Conservation (phyloP, 2,797 vertebrate species). For the Hypotaenidia philippensis region DNA sequence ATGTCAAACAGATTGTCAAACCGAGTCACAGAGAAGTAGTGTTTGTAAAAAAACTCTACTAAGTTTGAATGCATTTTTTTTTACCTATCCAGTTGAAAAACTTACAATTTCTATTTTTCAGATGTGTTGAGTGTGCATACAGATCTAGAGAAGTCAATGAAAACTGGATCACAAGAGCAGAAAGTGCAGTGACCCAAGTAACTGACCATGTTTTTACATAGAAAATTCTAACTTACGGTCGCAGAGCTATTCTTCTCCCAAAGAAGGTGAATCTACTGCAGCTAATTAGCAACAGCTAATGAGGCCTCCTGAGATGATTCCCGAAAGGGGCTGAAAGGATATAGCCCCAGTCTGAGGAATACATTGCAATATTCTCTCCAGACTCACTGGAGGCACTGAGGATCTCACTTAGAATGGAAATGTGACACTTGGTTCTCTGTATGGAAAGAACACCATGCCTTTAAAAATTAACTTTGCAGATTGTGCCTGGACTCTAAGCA, state of each 20-base stretch:
- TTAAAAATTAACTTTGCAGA: neutral
- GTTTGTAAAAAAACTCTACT: neutral
- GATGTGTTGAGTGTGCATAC: neutral
- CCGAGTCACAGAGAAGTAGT: neutral
- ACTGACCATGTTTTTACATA: neutral
- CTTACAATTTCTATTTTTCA: neutral
- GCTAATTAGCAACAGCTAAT: neutral
- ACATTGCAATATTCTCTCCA: neutral
- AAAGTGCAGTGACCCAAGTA: neutral
- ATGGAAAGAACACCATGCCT: neutral
- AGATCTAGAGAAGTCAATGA: neutral
- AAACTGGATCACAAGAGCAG: neutral
- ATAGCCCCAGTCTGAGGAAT: neutral
- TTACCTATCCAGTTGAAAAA: neutral
- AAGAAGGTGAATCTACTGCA: neutral
- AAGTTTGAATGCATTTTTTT: neutral
- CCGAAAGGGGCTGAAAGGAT: neutral
- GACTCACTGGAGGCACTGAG: neutral
- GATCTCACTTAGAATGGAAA: neutral
- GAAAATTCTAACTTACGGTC: neutral
- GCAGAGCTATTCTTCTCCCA: neutral
- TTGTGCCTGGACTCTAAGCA: neutral
- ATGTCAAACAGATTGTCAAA: slow-evolving; percentile 23
- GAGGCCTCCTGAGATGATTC: neutral
- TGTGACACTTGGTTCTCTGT: neutral